Base-by-base conservation (phyloP, 1,140 invertebrate species). In the Eufriesea mexicana region DNA sequence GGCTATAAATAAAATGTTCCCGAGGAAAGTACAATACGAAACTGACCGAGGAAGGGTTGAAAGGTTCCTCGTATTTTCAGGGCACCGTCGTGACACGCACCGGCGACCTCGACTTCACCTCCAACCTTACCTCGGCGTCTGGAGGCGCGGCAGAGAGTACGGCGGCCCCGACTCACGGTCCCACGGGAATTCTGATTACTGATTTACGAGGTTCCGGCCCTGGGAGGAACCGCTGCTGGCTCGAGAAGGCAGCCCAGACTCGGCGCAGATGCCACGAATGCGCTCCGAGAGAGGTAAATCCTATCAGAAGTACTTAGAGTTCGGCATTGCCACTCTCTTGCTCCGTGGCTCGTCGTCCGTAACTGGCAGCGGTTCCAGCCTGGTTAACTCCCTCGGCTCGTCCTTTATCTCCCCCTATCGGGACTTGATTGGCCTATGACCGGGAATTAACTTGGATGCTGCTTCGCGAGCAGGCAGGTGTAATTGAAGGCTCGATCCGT, bases 261-360 rank as follows among this genome's bases (percentile, higher is more conserved):
- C 47, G 81, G 61, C 78, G 83, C 84, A 89, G 89, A 91, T 86
- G 87, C 82, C 89, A 79, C 76, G 82, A 84, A 89, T 78, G 67
- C 85, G 71, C 79, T 72, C 25, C 71, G 84, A 76, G 75, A 83
- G 75, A 83, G 87, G 85, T 91, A 93, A 92, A 93, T 93, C 92
- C 92, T 93, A 92, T 93, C 92, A 92, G 82, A 90, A 92, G 91
- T 92, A 93, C 92, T 93, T 92, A 92, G 90, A 92, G 91, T 92
- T 92, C 86, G 88, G 89, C 86, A 72, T 88, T 89, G 87, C 88
- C 89, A 87, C 87, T 86, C 86, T 84, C 91, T 89, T 84, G 73
- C 86, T 80, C 70, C 59, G 61, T 85, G 74, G 55, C 75, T 80
- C 84, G 71, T 83, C 79, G 80, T 74, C 81, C 81, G 78, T 89